Base-by-base conservation (phyloP, 2,797 vertebrate species). In the Mycteria americana region DNA sequence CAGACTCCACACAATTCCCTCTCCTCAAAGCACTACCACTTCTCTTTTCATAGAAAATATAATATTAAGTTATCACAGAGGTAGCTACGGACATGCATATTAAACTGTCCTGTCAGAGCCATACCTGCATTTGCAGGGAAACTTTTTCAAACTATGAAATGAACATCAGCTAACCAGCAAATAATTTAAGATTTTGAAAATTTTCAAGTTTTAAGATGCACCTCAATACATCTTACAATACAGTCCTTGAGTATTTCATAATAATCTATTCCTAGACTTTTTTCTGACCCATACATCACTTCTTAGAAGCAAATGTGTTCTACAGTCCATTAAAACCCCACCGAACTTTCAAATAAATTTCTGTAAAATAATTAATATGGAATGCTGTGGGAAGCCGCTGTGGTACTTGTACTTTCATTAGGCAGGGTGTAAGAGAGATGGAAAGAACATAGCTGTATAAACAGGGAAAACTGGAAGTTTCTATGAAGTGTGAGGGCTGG, bases 71-170 rank as follows among this genome's bases (percentile, higher is more conserved):
- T 74, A 10, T 84, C 18, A 43, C 2, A 39, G 35, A 56, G 9
- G 6, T 16, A 77, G 35, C 7, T 35, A 5, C 0, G 2, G 30
- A 37, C 11, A 63, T 1, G 1, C 6, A 43, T 57, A 65, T 77
- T 48, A 50, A 90, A 62, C 19, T 41, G 11, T 31, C 11, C 31
- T 53, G 28, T 35, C 13, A 73, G 10, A 85, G 31, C 3, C 23
- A n/a, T 10, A 43, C 6, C 30, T 79, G 6, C 6, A 43, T 3
- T 2, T 16, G 7, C 3, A 69, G 6, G 17, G 13, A 77, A 82
- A 46, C 39, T 10, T 30, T 28, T 81, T 51, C 23, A 59, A 62
- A 59, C 37, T 59, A 67, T 28, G 33, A 65, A 59, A 60, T 8
- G 8, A 51, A 7, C 8, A 85, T n/a, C 35, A 86, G 21, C 14